Percentiles rank a stretch among this genome's conserved stretches.
These are phyloP conservation scores for Gonocerus acuteangulatus DNA, from an alignment of 2,888 invertebrate genomes.

Conservation along the genomic window DNA sequence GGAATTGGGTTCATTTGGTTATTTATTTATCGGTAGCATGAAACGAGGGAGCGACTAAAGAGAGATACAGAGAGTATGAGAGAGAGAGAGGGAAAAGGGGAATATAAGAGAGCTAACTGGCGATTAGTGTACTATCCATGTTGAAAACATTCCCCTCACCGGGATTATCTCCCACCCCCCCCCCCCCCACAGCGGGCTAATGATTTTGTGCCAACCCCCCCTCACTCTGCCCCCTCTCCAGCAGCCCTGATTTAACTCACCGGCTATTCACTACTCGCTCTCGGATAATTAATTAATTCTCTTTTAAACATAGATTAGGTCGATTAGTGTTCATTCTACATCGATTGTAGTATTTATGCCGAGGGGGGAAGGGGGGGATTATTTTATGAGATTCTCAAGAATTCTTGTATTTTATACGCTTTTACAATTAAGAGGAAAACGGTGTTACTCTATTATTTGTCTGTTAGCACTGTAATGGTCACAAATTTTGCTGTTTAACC, in stretches of 20 bases:
- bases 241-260: too few relatives aligned
- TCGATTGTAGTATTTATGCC: background rate
- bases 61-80: background rate
- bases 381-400: too few relatives aligned
- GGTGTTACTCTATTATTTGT: too few relatives aligned
- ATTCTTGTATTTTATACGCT: too few relatives aligned
- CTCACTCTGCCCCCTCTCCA: too few relatives aligned
- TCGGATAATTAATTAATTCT: background rate
- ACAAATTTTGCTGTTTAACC: too few relatives aligned
- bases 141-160: background rate
- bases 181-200: too few relatives aligned
- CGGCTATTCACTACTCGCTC: too few relatives aligned
- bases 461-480: too few relatives aligned
- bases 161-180: background rate
- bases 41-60: background rate
- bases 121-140: background rate
- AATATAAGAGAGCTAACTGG: background rate
- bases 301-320: background rate
- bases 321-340: background rate
- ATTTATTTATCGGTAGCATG: background rate
- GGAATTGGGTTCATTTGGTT: background rate
- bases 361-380: too few relatives aligned
- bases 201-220: too few relatives aligned
- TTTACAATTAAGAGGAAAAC: too few relatives aligned
- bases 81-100: slow-evolving; percentile 1